phyloP scores from a whole-genome alignment of 2,888 invertebrate genomes.

The Tachystola acroxantha region DNA sequence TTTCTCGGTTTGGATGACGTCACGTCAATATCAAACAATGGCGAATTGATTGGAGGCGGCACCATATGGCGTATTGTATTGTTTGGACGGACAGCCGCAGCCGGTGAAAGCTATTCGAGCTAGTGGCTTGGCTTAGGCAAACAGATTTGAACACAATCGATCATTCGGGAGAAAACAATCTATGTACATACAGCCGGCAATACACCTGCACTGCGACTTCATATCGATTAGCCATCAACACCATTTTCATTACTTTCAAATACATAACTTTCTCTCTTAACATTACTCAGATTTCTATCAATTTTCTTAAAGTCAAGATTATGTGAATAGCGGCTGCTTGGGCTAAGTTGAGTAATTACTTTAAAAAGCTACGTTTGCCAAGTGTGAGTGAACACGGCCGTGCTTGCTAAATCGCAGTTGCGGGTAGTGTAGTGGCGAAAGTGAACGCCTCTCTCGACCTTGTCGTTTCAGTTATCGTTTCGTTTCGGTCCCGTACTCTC shows the following conservation, averaged over 20 bases:
- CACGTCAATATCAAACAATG: constrained; percentile 54
- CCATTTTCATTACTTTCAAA: neutral
- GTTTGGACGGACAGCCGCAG: constrained; percentile 26
- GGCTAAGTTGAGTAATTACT: constrained; percentile 28
- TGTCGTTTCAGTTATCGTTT: constrained; percentile 30
- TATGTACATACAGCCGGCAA: neutral
- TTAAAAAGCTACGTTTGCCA: constrained; percentile 29
- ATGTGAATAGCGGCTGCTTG: constrained; percentile 22
- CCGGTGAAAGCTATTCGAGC: constrained; percentile 40
- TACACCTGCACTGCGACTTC: no score
- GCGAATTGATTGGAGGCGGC: constrained; percentile 42
- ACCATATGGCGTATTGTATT: constrained; percentile 25
- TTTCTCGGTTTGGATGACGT: constrained; percentile 41
- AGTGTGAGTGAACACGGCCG: constrained; percentile 27
- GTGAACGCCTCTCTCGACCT: constrained; percentile 57
- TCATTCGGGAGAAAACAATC: constrained; percentile 11
- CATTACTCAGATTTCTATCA: neutral
- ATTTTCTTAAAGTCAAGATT: constrained; percentile 17
- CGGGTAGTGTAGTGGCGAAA: constrained; percentile 56
- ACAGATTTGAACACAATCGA: constrained; percentile 17
- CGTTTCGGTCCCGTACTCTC: neutral
- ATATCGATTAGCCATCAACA: neutral
- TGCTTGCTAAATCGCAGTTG: constrained; percentile 41
- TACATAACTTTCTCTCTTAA: constrained; percentile 1
- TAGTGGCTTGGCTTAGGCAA: constrained; percentile 23